Conservation (phyloP, 1,140 invertebrate species). For the Diprion similis region DNA sequence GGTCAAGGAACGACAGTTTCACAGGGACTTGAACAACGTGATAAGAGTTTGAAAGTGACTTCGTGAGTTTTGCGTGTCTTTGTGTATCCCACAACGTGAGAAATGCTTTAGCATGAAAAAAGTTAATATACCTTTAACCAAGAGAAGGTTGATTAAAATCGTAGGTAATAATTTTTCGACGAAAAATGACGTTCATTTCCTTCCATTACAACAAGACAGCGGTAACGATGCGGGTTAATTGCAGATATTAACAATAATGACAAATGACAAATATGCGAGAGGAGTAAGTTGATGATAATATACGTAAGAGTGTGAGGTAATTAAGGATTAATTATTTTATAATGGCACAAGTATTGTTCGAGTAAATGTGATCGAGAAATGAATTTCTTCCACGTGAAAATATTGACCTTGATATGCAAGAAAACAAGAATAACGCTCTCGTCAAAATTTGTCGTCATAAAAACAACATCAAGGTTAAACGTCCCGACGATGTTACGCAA, state of each 20-base stretch:
- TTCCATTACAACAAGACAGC: not conserved
- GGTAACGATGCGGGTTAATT: not conserved
- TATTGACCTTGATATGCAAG: not conserved
- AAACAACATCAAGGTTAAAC: not conserved
- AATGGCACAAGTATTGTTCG: not conserved
- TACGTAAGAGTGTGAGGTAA: constrained; percentile 2
- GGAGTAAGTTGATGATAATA: not conserved
- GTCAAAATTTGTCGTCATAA: not conserved
- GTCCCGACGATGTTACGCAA: not conserved
- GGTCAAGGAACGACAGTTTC: too few relatives aligned
- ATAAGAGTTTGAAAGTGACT: not conserved
- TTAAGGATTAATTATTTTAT: not conserved
- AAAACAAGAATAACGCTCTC: not conserved
- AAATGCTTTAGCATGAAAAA: too few relatives aligned
- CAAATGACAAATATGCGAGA: constrained; percentile 3
- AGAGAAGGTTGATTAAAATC: too few relatives aligned
- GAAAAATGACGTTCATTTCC: too few relatives aligned
- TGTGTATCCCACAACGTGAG: too few relatives aligned
- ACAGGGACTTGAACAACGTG: not conserved
- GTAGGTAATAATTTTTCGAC: too few relatives aligned
- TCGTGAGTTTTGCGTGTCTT: too few relatives aligned
- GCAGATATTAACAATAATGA: not conserved
- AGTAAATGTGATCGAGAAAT: not conserved
- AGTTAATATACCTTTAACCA: too few relatives aligned
- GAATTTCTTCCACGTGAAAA: not conserved